phyloP scores from a whole-genome alignment of 2,888 invertebrate genomes.

The Lamellibrachia satsuma region DNA sequence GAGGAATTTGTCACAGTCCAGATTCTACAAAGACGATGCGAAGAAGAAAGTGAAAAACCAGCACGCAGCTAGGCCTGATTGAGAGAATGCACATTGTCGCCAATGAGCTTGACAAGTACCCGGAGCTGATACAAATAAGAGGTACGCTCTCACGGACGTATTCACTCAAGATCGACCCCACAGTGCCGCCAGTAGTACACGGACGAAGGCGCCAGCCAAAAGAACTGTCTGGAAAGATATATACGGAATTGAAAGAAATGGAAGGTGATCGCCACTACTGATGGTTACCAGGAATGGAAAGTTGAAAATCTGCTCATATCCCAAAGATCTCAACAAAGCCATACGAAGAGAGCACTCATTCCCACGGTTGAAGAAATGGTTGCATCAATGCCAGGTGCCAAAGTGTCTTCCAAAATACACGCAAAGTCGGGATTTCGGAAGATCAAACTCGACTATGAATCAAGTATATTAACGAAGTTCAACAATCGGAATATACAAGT shows the following conservation, averaged over 20 bases:
- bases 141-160: background rate
- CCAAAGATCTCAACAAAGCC: constrained; percentile 41
- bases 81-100: no score
- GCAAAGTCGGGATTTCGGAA: constrained; percentile 46
- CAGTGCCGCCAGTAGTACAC: background rate
- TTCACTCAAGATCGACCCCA: background rate
- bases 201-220: constrained; percentile 33
- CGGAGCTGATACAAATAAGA: no score
- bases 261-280: constrained; percentile 41
- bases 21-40: no score
- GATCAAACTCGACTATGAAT: constrained; percentile 42
- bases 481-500: no score
- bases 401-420: constrained; percentile 43
- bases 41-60: no score
- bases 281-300: constrained; percentile 44
- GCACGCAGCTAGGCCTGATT: no score
- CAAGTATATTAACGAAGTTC: constrained; percentile 29
- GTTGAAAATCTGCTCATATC: constrained; percentile 44
- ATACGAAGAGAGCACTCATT: constrained; percentile 41
- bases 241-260: constrained; percentile 36
- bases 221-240: constrained; percentile 23
- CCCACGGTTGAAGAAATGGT: constrained; percentile 44
- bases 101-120: no score
- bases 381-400: constrained; percentile 32
- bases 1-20: no score